These are phyloP conservation scores for Penelope pileata DNA, from an alignment of 2,113 vertebrate genomes.

Conservation along the genomic window DNA sequence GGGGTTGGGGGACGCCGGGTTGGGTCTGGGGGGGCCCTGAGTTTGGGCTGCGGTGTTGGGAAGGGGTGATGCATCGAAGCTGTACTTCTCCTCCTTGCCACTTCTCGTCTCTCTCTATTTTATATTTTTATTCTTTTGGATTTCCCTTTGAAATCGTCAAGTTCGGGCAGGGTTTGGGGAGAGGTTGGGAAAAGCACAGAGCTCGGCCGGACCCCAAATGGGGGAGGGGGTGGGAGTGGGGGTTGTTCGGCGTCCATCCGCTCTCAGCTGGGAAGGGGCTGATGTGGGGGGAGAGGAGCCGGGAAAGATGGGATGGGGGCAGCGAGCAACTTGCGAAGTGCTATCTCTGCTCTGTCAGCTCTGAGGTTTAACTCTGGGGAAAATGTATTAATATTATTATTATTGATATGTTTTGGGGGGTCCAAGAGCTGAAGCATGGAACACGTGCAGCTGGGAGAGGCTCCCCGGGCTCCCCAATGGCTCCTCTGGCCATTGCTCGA, in stretches of 20 bases:
- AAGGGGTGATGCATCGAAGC: not conserved
- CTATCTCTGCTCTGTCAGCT: not conserved
- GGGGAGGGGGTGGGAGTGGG: too few relatives aligned
- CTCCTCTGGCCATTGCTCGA: not conserved
- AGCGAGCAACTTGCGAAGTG: not conserved
- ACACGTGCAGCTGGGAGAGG: not conserved
- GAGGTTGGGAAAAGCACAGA: not conserved
- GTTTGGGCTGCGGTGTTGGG: not conserved
- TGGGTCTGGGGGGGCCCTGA: not conserved
- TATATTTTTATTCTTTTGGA: too few relatives aligned
- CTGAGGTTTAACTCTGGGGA: not conserved
- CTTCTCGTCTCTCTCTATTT: not conserved
- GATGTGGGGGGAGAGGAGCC: not conserved
- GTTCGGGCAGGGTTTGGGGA: not conserved
- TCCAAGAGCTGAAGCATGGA: not conserved
- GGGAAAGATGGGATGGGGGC: not conserved
- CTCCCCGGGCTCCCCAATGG: too few relatives aligned
- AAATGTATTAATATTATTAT: not conserved
- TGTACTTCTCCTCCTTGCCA: not conserved
- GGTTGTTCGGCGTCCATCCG: not conserved
- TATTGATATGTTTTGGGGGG: not conserved
- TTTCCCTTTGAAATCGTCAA: constrained; percentile 8
- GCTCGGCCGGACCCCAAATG: not conserved
- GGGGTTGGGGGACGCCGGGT: not conserved
- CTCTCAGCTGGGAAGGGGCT: not conserved